Conservation (phyloP, 2,888 invertebrate genomes). For the Anaspis maculata region DNA sequence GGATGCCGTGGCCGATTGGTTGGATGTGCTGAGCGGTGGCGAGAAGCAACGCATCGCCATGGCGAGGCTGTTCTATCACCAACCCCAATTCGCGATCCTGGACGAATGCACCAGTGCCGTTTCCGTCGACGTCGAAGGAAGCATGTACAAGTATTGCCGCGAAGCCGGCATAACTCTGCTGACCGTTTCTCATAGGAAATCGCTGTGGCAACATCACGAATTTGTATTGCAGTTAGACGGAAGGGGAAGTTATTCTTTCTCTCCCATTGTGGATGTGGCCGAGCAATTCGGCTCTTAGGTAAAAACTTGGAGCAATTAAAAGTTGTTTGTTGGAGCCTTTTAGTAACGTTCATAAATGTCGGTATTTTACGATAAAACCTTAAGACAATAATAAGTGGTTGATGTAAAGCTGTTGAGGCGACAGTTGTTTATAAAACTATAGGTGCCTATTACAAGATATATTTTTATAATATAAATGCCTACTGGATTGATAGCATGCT, state of each 20-base stretch:
- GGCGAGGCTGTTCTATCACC: slow-evolving; percentile 95
- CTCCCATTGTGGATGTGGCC: slow-evolving; percentile 75
- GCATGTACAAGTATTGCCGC: slow-evolving; percentile 92
- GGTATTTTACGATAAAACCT: no score
- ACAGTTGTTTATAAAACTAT: no score
- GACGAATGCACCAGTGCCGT: slow-evolving; percentile 99
- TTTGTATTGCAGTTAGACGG: slow-evolving; percentile 96
- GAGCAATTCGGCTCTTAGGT: slow-evolving; percentile 94
- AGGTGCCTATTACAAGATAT: no score
- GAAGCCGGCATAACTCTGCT: slow-evolving; percentile 86
- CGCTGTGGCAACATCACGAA: slow-evolving; percentile 96
- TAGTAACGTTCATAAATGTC: no score
- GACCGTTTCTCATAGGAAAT: slow-evolving; percentile 95
- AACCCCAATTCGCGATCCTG: slow-evolving; percentile 96
- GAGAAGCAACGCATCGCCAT: slow-evolving; percentile 98
- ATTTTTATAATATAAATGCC: no score
- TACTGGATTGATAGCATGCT: no score
- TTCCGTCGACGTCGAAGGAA: slow-evolving; percentile 95
- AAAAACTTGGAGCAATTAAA: slow-evolving; percentile 39
- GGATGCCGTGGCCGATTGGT: slow-evolving; percentile 95
- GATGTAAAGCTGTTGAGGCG: no score
- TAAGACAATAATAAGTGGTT: no score
- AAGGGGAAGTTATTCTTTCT: slow-evolving; percentile 81
- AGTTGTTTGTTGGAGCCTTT: no score
- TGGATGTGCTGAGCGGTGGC: slow-evolving; percentile 95